Base-by-base conservation (phyloP, 2,888 invertebrate genomes). In the Adelognathus sp. region DNA sequence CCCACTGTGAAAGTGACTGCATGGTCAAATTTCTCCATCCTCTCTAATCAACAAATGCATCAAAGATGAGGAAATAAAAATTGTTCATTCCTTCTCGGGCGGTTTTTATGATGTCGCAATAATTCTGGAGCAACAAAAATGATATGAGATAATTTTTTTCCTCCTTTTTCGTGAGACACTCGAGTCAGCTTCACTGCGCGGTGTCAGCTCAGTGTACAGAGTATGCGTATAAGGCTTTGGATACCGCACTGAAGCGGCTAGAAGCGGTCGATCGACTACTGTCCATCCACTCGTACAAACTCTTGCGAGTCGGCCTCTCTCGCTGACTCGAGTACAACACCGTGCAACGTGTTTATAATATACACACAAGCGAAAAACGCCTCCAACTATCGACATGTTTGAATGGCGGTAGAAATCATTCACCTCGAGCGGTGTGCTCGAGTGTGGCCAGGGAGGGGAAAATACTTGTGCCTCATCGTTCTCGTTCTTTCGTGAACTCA, bases 361-460 rank as follows among this genome's bases (percentile, higher is more conserved):
- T 31, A 66, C 24, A 50, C 16, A 44, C 14, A 29, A 27, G 11
- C 52, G 5, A 54, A 36, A 39, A 78, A 52, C 36, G 39, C 31
- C 41, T 50, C 41, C 16, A 27, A 76, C 70, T 74, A 66, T 74
- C 66, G 70, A 74, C 70, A 70, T 33, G 70, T 70, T 78, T 74
- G 74, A 79, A 79, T 79, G 74, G 63, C 60, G 52, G 52, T n/a
- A n/a, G 61, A 60, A 63, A 79, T 63, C 78, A 79, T 79, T 79
- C 78, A 71, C 70, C 74, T 78, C 69, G 52, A 5, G 33, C 39
- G 16, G 0, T 0, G n/a, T 11, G 64, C 33, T 36, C 21, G 44
- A 14, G 29, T 16, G 21, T 27, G 14, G 31, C 1, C 3, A 11
- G 1, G 29, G 44, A 33, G 52, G 9, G 18, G 18, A 5, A 11